phyloP scores from a whole-genome alignment of 1,140 invertebrate species.

The Drosophila albomicans region DNA sequence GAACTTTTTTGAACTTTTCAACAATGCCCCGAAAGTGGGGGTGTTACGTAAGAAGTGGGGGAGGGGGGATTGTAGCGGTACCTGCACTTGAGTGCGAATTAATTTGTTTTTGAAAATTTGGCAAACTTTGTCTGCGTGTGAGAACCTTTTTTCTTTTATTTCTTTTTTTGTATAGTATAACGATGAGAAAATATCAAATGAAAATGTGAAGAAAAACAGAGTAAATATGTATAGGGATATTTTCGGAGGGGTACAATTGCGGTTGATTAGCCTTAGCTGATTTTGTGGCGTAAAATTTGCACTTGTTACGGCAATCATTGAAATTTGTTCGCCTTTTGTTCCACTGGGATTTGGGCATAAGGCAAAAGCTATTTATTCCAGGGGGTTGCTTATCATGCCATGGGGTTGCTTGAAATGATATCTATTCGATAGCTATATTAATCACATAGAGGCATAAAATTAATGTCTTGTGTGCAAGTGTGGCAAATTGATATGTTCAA shows the following conservation, averaged over 20 bases:
- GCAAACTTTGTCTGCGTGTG: slow-evolving; percentile 46
- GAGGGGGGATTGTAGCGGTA: slow-evolving; percentile 16
- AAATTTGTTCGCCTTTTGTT: slow-evolving; percentile 43
- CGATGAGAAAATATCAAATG: slow-evolving; percentile 67
- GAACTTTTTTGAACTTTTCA: slow-evolving; percentile 78
- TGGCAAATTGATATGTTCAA: slow-evolving; percentile 75
- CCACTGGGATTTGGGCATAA: slow-evolving; percentile 55
- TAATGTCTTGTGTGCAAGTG: slow-evolving; percentile 70
- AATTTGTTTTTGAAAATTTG: slow-evolving; percentile 81
- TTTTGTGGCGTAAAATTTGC: slow-evolving; percentile 53
- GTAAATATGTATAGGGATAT: slow-evolving; percentile 2
- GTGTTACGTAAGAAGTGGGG: too few species aligned
- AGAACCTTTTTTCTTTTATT: slow-evolving; percentile 39
- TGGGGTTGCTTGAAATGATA: slow-evolving; percentile 27
- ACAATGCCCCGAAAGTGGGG: not conserved
- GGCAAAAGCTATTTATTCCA: not conserved
- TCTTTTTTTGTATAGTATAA: slow-evolving; percentile 10
- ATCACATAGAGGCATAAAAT: slow-evolving; percentile 79
- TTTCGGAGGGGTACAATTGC: not conserved
- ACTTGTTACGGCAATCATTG: slow-evolving; percentile 79
- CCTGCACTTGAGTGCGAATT: slow-evolving; percentile 72
- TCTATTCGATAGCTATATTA: slow-evolving; percentile 37
- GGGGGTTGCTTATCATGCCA: slow-evolving; percentile 11
- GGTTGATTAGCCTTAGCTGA: slow-evolving; percentile 54
- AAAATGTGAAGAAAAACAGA: slow-evolving; percentile 33